These are phyloP conservation scores for Galeopterus variegatus DNA, from an alignment of 2,113 vertebrate genomes.

Conservation along the genomic window DNA sequence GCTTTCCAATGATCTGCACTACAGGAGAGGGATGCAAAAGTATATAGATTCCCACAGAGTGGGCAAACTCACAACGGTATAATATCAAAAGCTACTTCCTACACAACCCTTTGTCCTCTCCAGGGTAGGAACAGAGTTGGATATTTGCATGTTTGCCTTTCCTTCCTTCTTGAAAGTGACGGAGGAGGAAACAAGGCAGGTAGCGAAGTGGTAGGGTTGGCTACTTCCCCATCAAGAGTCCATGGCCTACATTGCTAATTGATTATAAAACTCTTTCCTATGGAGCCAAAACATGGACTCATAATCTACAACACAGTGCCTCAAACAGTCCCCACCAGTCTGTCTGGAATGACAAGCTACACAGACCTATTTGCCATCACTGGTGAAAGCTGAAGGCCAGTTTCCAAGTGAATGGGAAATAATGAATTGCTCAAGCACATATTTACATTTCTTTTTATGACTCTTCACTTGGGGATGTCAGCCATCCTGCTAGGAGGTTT, in stretches of 20 bases:
- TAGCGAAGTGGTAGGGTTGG: background rate
- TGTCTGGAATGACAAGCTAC: background rate
- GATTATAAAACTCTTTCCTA: background rate
- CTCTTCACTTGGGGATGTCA: background rate
- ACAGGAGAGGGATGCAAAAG: background rate
- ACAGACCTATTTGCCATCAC: background rate
- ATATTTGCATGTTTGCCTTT: background rate
- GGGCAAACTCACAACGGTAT: background rate
- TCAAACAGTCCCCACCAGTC: background rate
- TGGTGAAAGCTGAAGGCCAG: background rate
- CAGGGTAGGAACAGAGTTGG: background rate
- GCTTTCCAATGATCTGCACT: background rate
- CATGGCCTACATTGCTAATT: background rate
- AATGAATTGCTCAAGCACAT: background rate
- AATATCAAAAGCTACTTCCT: constrained; percentile 42
- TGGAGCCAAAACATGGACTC: background rate
- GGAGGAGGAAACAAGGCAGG: background rate
- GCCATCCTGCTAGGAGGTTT: background rate
- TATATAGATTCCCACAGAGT: background rate
- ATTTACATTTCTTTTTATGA: background rate
- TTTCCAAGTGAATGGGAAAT: background rate
- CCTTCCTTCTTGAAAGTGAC: background rate
- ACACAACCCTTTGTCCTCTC: background rate
- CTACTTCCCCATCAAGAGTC: background rate
- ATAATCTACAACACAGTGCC: background rate